These are phyloP conservation scores for Dryadula phaetusa DNA, from an alignment of 2,888 invertebrate genomes.

Conservation along the genomic window DNA sequence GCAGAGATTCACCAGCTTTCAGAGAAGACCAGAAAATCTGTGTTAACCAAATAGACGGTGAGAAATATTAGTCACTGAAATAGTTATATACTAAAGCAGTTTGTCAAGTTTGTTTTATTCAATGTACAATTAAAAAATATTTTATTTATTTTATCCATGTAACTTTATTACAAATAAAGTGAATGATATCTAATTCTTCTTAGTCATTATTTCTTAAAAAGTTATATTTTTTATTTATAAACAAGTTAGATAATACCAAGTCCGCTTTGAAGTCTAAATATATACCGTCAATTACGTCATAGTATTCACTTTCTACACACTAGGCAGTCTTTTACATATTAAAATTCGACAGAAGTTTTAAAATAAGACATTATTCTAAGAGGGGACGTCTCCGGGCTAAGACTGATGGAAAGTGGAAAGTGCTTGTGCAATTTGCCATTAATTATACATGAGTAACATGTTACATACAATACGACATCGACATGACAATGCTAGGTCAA, in stretches of 20 bases:
- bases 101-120: too few species aligned
- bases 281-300: background rate
- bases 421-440: slow-evolving; percentile 44
- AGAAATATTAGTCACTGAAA: slow-evolving; percentile 43
- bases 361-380: slow-evolving; percentile 26
- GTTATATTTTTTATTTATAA: too few species aligned
- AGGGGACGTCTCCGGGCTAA: slow-evolving; percentile 25
- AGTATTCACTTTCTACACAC: slow-evolving; percentile 23
- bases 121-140: too few species aligned
- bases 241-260: slow-evolving; percentile 1
- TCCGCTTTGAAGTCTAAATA: slow-evolving; percentile 1
- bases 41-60: slow-evolving; percentile 90
- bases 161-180: too few species aligned
- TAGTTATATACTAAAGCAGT: background rate
- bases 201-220: too few species aligned
- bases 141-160: too few species aligned
- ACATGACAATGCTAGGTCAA: slow-evolving; percentile 41
- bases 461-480: slow-evolving; percentile 40
- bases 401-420: slow-evolving; percentile 43
- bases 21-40: slow-evolving; percentile 89
- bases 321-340: slow-evolving; percentile 16
- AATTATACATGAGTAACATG: slow-evolving; percentile 46
- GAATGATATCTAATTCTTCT: too few species aligned
- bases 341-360: slow-evolving; percentile 27
- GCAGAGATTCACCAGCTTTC: slow-evolving; percentile 86